Conservation (phyloP, 2,113 vertebrate species). For the Saguinus imperator region DNA sequence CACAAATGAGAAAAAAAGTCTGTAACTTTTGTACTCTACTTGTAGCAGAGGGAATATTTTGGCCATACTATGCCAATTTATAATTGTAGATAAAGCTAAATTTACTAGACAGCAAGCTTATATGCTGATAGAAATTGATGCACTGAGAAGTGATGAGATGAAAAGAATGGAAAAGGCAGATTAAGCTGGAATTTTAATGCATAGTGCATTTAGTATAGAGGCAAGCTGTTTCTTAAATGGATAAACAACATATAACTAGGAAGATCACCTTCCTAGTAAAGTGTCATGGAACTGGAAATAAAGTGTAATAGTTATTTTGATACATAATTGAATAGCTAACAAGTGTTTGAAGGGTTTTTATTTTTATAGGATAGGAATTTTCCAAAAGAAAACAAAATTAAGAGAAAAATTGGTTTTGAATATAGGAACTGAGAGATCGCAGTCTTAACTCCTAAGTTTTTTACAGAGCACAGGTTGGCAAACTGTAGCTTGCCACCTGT, state of each 20-base stretch:
- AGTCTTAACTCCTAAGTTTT: background rate
- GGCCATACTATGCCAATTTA: background rate
- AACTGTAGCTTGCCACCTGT: background rate
- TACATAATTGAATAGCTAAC: background rate
- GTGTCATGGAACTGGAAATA: background rate
- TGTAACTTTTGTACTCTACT: background rate
- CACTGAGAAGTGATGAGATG: background rate
- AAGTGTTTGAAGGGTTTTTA: background rate
- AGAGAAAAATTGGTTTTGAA: background rate
- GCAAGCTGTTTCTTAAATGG: background rate
- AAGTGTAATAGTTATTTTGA: slow-evolving; percentile 8
- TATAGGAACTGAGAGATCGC: background rate
- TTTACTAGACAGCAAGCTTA: background rate
- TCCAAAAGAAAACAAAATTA: slow-evolving; percentile 11
- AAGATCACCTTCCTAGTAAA: slow-evolving; percentile 8
- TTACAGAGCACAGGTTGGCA: background rate
- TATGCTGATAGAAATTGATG: background rate
- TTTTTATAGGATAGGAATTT: slow-evolving; percentile 45
- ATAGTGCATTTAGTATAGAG: background rate
- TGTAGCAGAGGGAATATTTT: background rate
- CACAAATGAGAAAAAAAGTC: background rate
- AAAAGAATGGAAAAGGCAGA: background rate
- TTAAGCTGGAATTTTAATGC: background rate
- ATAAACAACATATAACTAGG: background rate
- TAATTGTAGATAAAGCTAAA: background rate